A percentile compares a stretch with the other conserved stretches of the same genome.
Conservation (phyloP, 2,888 invertebrate species). For the Perizoma affinitatum region DNA sequence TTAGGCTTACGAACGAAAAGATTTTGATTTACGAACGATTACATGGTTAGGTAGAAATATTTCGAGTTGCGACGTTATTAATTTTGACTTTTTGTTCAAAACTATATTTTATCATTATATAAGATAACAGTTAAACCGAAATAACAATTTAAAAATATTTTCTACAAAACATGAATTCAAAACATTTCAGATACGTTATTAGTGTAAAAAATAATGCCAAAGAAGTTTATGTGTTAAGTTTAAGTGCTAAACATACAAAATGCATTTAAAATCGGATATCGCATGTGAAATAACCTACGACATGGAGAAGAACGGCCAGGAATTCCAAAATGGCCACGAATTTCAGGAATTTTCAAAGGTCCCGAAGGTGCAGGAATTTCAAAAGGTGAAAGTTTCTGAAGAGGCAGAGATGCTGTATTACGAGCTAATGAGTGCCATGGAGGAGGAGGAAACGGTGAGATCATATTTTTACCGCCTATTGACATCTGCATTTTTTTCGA, state of each 20-base stretch:
- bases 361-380: conserved; percentile 12
- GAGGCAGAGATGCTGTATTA: conserved; percentile 82
- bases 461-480: neutral
- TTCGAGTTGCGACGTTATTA: too few relatives aligned
- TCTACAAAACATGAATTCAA: neutral
- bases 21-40: too few relatives aligned
- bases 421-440: conserved; percentile 76
- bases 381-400: conserved; percentile 74
- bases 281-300: conserved; percentile 70
- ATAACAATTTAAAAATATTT: neutral
- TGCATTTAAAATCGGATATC: conserved; percentile 75
- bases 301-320: conserved; percentile 54
- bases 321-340: conserved; percentile 15
- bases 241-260: conserved; percentile 56
- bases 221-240: conserved; percentile 35
- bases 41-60: too few relatives aligned
- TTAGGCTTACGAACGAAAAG: too few relatives aligned
- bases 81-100: too few relatives aligned
- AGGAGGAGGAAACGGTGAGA: conserved; percentile 80
- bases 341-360: conserved; percentile 13
- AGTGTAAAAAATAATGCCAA: conserved; percentile 26
- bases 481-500: too few relatives aligned
- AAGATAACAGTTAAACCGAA: conserved; percentile 12
- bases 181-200: conserved; percentile 1
- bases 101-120: too few relatives aligned